Evolutionary conservation across 2,888 invertebrate species (phyloP), one percentile per base, ranked within the genome.

Genomic region (Spialia ferax): DNA sequence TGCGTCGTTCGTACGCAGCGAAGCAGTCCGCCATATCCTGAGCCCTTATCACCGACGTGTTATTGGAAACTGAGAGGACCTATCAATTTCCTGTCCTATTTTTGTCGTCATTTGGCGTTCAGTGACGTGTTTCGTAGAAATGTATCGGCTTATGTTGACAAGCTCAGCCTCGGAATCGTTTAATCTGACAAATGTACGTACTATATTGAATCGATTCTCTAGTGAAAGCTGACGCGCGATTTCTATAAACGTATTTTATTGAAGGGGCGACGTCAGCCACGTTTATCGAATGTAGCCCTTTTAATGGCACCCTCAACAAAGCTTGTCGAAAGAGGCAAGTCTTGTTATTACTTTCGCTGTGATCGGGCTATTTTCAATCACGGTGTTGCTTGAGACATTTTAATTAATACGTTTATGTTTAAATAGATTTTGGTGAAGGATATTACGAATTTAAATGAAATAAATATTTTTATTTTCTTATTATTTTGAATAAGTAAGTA

Each of bases 41-140:
- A 79, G 80, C 79, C 76, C 84, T 85, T 86, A 86, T 85, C 85
- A 79, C 73, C 73, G 71, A 73, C 75, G 72, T 80, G 79, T 84
- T 87, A 89, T 86, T 87, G 84, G 81, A 80, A 81, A 82, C 77
- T 79, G 79, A 79, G 84, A 81, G 75, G 76, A 78, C 80, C 84
- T 83, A 85, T 87, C 87, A 84, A 87, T 88, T 83, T 85, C 79
- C 80, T 76, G 77, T 78, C 75, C 79, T 82, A 82, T 84, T 85
- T 84, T 82, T 76, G 75, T 78, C 74, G 59, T 65, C 65, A 59
- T 65, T 65, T 59, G 59, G 38, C 59, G 65, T 59, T 65, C 65
- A 52, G 65, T 66, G 65, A 66, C 54, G 59, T 60, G 65, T 35
- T 50, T 18, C 18, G 64, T 52, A 18, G 59, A 57, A 65, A 66